Evolutionary conservation across 2,888 invertebrate genomes (phyloP), one percentile per base, ranked within the genome.

Genomic region (Alcis repandata): DNA sequence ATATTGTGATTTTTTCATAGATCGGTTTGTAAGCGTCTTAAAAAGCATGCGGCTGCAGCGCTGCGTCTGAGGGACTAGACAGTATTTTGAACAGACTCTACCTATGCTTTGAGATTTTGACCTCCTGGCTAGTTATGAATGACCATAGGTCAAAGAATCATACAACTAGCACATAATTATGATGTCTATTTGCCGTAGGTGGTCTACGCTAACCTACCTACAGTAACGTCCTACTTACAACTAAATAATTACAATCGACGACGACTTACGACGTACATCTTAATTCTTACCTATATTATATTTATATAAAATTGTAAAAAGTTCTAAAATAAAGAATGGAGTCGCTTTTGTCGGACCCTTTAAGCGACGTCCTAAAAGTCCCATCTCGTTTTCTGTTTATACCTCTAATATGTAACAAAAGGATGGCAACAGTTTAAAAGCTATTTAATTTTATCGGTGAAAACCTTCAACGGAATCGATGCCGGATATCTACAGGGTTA

Each of bases 261-360:
- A 51, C 19, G 36, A 51, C 36, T 19, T 17, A 51, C 20, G 36
- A 51, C 38, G 20, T 11, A 36, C 8, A 36, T 15, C 19, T 27
- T 36, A 51, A 1, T n/a, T n/a, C n/a, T n/a, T 51, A 51, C 8
- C 33, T 33, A 49, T 0, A 1, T 60, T 10, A 20, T 48, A 4
- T 27, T 4, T 27, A 27, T 58, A 48, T 48, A 58, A 58, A 48
- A 58, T 43, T 49, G 48, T 40, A 63, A 60, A 60, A 59, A 53
- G 19, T 43, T 36, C 46, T 27, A 40, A n/a, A 40, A n/a, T 48
- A 4, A 3, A 48, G 27, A 27, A 27, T 4, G 27, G 27, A 4
- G 27, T 27, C 27, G 3, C 2, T 27, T 27, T 6, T 27, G 27
- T 27, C 6, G 27, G 2, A 27, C 27, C 6, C 27, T 27, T 6